Base-by-base conservation (phyloP, 1,140 invertebrate genomes). In the Bombus soroeensis region DNA sequence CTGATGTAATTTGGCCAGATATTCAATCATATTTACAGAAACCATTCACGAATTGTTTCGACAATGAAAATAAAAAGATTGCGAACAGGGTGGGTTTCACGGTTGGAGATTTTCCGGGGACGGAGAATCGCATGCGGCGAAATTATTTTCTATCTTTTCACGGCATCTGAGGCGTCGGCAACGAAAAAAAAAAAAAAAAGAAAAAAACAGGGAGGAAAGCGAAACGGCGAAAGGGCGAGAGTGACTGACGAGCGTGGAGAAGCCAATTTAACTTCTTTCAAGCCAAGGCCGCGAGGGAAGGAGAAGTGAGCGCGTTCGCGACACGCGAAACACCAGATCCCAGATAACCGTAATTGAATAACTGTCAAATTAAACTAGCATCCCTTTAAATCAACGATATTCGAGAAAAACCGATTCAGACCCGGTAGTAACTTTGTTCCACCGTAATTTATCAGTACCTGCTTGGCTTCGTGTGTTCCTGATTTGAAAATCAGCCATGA, bases 261-360 rank as follows among this genome's bases (percentile, higher is more conserved):
- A 88, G 89, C 82, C 84, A 91, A 91, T 90, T 90, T 91, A 91
- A 90, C 90, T 91, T 91, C 85, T 91, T 91, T 90, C 85, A 87
- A 71, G 68, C 75, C n/a, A n/a, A 87, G 84, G 47, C 74, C 53
- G 81, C 64, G 34, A 25, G 25, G 59, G 76, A 88, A 83, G 57
- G 78, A 68, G 81, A 71, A 32, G 34, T 28, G 62, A 62, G 62
- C 62, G 41, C 74, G 53, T n/a, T 53, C 77, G 32, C 87, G 88
- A 68, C 82, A 76, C 75, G 74, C 86, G 73, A 87, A 83, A 85
- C 79, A 66, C 86, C 82, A 87, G 89, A 90, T 89, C 68, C 77
- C 64, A 77, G 89, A 90, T 90, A 90, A 83, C 72, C 81, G 72
- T 91, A 88, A 91, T 91, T 91, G 89, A 91, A 90, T 91, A 90